phyloP scores from a whole-genome alignment of 2,113 vertebrate species.

The Cephalophus harveyi region DNA sequence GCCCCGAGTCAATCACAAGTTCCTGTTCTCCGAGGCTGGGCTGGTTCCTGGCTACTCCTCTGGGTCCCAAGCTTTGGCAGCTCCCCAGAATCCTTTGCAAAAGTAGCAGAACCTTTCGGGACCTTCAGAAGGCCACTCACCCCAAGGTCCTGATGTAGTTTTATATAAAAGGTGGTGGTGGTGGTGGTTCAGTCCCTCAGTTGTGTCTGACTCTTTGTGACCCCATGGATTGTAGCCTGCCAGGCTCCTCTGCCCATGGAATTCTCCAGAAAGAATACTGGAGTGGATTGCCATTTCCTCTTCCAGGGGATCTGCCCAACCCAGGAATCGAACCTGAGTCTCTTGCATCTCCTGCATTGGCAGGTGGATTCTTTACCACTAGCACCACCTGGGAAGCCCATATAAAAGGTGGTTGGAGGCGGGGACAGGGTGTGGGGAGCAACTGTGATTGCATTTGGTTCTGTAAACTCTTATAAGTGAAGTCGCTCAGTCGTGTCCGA shows the following conservation, averaged over 20 bases:
- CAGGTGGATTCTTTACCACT: not conserved
- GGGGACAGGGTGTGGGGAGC: not conserved
- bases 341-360: not conserved
- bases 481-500: not conserved
- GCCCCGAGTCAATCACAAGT: not conserved
- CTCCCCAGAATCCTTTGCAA: not conserved
- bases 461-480: not conserved
- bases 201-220: not conserved
- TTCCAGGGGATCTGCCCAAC: not conserved
- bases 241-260: not conserved
- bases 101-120: not conserved
- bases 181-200: not conserved
- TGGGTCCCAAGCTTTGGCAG: not conserved
- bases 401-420: accelerated
- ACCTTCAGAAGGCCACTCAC: not conserved
- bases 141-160: not conserved
- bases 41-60: not conserved
- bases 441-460: not conserved
- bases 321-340: not conserved
- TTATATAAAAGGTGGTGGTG: no score
- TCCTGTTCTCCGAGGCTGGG: not conserved
- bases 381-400: not conserved
- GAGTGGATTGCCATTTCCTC: not conserved
- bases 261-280: not conserved
- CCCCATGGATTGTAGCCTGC: not conserved